Percentiles rank a stretch among this genome's conserved stretches.
These are phyloP conservation scores for Syngnathus rostellatus DNA, from an alignment of 2,797 vertebrate species.

Conservation along the genomic window DNA sequence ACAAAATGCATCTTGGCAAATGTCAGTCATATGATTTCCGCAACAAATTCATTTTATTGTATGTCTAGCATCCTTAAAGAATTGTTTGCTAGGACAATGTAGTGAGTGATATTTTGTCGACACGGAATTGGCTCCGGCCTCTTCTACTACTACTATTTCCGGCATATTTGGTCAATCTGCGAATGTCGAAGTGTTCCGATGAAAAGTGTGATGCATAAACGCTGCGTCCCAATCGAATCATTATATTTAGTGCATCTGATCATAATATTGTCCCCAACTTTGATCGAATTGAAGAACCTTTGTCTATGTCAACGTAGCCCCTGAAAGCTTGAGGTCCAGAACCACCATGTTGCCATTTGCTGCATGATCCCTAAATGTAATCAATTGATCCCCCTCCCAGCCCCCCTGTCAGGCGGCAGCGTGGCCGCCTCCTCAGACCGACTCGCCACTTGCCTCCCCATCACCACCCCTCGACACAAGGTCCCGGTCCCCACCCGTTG, in stretches of 20 bases:
- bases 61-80: not conserved
- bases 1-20: not conserved
- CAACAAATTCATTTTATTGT: not conserved
- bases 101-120: no score
- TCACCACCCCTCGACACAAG: constrained; percentile 54
- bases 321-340: not conserved
- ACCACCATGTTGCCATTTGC: no score
- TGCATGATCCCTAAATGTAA: not conserved
- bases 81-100: not conserved
- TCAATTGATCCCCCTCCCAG: constrained; percentile 49
- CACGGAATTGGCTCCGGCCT: no score
- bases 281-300: not conserved
- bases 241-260: no score
- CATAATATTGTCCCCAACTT: no score
- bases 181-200: no score
- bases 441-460: constrained; percentile 75
- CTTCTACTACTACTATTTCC: no score
- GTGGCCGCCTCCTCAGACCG: constrained; percentile 85
- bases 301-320: not conserved
- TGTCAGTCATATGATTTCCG: not conserved
- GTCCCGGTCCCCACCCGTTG: constrained; percentile 62
- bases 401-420: constrained; percentile 87
- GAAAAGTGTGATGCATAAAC: no score
- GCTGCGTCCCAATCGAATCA: no score
- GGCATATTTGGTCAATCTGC: no score